Base-by-base conservation (phyloP, 2,797 vertebrate genomes). In the Lutjanus argentimaculatus region DNA sequence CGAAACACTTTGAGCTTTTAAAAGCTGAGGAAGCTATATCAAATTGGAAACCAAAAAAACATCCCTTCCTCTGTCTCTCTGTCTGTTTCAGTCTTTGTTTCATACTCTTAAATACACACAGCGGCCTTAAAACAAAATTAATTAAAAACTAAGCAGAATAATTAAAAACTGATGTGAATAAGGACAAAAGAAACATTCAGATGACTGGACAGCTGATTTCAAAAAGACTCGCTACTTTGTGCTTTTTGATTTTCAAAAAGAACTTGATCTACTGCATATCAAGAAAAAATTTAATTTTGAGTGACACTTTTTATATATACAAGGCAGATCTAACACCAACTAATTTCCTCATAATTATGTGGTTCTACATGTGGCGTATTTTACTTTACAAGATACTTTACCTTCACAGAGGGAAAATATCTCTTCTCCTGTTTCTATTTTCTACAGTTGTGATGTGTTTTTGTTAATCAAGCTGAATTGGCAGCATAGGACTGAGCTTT, bases 131-230 rank as follows among this genome's bases (percentile, higher is more conserved):
- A 90, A 85, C 83, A 42, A 84, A 90, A 82, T 90, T 88, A 94
- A 92, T 93, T 94, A 91, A 93, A 91, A 88, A 81, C 83, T 57
- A 72, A 75, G 75, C 19, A 51, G 22, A 82, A 89, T 83, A 91
- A 92, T 90, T 85, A 86, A 89, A 84, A 89, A 80, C 56, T 67
- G 62, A 87, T 85, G 80, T 76, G 56, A 80, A 84, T 52, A 63
- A 75, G 79, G 84, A 90, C 91, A 91, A 89, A 90, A 67, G 72
- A 87, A 87, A 72, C 25, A 75, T 87, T 84, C 80, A 72, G 70
- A 87, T 86, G 72, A 42, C 53, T 15, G 43, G 69, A 74, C 72
- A 62, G 70, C 59, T 75, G 75, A 75, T 87, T 73, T 51, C 2
- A 75, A 83, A 73, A 78, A 63, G 42, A 52, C 61, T 2, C 49